A percentile compares a stretch with the other conserved stretches of the same genome.
These are phyloP conservation scores for Microtus pennsylvanicus DNA, from an alignment of 2,113 vertebrate genomes.

Conservation along the genomic window DNA sequence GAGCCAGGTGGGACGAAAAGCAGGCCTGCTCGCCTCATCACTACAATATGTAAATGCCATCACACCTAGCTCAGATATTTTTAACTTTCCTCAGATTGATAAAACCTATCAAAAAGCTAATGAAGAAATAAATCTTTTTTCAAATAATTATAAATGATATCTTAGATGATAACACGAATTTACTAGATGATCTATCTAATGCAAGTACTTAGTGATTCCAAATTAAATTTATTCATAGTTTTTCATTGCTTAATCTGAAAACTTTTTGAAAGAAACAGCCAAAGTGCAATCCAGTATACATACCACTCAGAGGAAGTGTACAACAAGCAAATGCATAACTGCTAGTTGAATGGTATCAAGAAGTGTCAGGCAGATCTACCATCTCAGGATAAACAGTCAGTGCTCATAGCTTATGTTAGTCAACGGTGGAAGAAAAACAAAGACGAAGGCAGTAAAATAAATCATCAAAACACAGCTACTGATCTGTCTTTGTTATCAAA, in stretches of 20 bases:
- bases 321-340: not conserved
- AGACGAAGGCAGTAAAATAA: not conserved
- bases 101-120: not conserved
- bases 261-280: not conserved
- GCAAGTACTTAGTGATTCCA: not conserved
- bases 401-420: not conserved
- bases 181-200: not conserved
- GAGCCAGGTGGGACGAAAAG: too few relatives aligned
- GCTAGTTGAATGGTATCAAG: not conserved
- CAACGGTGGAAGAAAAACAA: not conserved
- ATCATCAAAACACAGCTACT: not conserved
- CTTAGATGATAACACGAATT: not conserved
- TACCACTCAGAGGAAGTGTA: not conserved
- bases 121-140: not conserved
- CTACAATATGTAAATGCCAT: not conserved
- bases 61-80: not conserved
- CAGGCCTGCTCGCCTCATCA: too few relatives aligned
- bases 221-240: not conserved
- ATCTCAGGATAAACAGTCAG: not conserved
- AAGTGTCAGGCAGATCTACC: not conserved
- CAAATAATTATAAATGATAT: not conserved
- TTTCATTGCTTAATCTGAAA: not conserved
- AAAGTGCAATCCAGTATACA: not conserved
- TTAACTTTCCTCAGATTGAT: not conserved
- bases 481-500: not conserved